Base-by-base conservation (phyloP, 2,888 invertebrate species). In the Lasioglossum zephyrum region DNA sequence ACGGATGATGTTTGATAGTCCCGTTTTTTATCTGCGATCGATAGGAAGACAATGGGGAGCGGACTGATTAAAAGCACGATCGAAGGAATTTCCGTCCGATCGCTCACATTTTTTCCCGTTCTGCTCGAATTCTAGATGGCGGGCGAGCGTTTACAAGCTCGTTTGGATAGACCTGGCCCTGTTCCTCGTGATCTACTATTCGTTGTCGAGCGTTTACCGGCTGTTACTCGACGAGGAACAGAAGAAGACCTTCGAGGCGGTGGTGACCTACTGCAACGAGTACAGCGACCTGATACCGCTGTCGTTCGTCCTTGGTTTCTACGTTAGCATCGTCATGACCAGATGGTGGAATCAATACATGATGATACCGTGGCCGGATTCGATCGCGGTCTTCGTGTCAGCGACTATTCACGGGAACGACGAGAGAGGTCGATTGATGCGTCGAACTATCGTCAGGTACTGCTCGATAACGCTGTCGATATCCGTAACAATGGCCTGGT, bases 261-360 rank as follows among this genome's bases (percentile, higher is more conserved):
- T 99, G 78, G 98, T 97, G 5, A 96, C 96, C 88, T 98, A 99
- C 95, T 99, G 99, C 95, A 97, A 97, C 93, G 97, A 97, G 90
- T 98, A 98, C 95, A 98, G 97, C 91, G 97, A 97, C 95, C 96
- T 98, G 91, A 99, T 99, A 92, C 99, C 99, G 22, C 95, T 99
- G 89, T 98, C 99, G 8, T 99, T 99, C 95, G 98, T 99, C 84
- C 96, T 99, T 91, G 99, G 99, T 91, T 99, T 99, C 96, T 99
- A 99, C 95, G 98, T 99, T 78, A 97, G 98, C 11, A 97, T 99
- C 90, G 98, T 99, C 76, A 98, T 99, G 97, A 97, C 97, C 82
- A 96, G 99, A 92, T 99, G 99, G 99, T 96, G 96, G 96, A 95
- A 96, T 92, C 96, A 96, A 93, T 96, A 96, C 91, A 95, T 94